Conservation (phyloP, 2,113 vertebrate species). For the Otis tarda region DNA sequence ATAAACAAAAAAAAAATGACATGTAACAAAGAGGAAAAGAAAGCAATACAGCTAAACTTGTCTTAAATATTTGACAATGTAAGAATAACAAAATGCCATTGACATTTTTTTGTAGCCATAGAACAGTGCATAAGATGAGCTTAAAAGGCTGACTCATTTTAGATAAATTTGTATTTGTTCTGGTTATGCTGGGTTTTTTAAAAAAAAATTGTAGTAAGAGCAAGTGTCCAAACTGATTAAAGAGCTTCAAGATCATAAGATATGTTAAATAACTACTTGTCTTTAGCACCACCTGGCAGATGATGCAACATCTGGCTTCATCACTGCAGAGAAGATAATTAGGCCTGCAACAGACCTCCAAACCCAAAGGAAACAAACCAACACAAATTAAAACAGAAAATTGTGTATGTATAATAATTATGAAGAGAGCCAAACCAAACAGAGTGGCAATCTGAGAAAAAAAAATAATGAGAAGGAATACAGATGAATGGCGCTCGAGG, state of each 20-base stretch:
- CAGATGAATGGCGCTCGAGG: neutral
- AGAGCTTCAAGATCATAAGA: neutral
- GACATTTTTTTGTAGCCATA: neutral
- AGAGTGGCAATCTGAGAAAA: neutral
- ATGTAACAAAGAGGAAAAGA: accelerated
- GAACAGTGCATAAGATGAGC: neutral
- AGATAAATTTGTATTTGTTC: neutral
- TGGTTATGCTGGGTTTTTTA: neutral
- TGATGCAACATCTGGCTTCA: slow-evolving; percentile 54
- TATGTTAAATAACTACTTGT: slow-evolving; percentile 25
- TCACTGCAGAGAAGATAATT: slow-evolving; percentile 16
- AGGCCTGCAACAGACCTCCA: neutral
- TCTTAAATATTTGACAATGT: neutral
- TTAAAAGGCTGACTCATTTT: neutral
- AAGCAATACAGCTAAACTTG: neutral
- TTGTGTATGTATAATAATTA: neutral
- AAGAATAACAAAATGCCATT: neutral
- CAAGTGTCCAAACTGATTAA: slow-evolving; percentile 53
- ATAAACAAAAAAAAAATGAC: neutral
- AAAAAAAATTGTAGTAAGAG: neutral
- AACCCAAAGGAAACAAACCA: slow-evolving; percentile 21
- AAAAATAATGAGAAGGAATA: neutral
- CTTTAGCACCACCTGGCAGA: slow-evolving; percentile 15
- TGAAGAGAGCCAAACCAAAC: neutral
- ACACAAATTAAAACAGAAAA: slow-evolving; percentile 43